Conservation (phyloP, 1,140 invertebrate genomes). For the Apis laboriosa region DNA sequence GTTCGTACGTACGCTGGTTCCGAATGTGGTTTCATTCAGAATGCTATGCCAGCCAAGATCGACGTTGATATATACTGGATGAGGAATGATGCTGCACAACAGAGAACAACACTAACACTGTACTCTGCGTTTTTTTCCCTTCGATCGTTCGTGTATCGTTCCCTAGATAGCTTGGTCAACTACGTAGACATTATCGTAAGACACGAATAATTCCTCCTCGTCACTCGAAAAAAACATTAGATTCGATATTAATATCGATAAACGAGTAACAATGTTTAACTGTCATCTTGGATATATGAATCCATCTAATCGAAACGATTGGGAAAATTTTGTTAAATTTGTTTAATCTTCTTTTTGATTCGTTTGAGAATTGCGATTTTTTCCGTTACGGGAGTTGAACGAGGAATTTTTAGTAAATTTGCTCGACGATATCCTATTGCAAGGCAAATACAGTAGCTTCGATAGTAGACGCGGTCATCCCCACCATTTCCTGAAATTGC, state of each 20-base stretch:
- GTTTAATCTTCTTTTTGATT: background rate
- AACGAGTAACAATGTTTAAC: too few species aligned
- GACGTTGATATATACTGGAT: slow-evolving; percentile 50
- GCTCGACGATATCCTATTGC: too few species aligned
- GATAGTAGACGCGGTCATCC: too few species aligned
- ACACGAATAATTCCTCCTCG: slow-evolving; percentile 1
- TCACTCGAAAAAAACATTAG: background rate
- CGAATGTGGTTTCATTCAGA: slow-evolving; percentile 63
- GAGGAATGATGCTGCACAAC: slow-evolving; percentile 56
- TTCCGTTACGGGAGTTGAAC: background rate
- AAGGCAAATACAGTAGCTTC: too few species aligned
- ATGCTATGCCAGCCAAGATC: slow-evolving; percentile 56
- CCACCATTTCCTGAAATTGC: too few species aligned
- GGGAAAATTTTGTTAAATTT: background rate
- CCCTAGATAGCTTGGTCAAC: background rate
- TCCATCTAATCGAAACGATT: background rate
- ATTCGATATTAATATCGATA: slow-evolving; percentile 25
- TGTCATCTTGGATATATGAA: background rate
- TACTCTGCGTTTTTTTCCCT: background rate
- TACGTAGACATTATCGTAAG: background rate
- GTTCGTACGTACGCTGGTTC: too few species aligned
- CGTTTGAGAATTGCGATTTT: background rate
- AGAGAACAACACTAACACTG: slow-evolving; percentile 29
- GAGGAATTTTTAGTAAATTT: too few species aligned
- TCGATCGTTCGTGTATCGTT: background rate